Evolutionary conservation across 2,888 invertebrate species (phyloP), one percentile per base, ranked within the genome.

Genomic region (Scaptomyza polygonia): DNA sequence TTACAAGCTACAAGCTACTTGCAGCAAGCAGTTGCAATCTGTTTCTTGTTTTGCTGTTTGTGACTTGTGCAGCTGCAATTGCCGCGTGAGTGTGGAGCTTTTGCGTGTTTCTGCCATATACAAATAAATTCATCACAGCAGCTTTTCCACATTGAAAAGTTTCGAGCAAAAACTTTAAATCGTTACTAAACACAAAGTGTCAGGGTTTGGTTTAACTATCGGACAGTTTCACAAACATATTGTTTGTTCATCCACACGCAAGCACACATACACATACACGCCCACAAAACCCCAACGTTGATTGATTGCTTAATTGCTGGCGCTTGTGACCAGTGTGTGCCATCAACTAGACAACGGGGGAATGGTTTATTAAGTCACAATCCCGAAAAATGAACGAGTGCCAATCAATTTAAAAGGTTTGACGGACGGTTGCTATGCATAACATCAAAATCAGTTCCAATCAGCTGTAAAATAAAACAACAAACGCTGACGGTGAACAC

Each of bases 121-220:
- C 7, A 42, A 58, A 72, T 55, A 63, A 69, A 72, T 74, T 44
- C 43, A 21, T 30, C 53, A 71, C 16, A n/a, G 30, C 7, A 34
- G 36, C 14, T 45, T 7, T 12, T 5, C 1, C 16, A n/a, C 1
- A 8, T 27, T 9, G 6, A 16, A 7, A 34, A 29, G 8, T 12
- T 4, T n/a, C 2, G 1, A 29, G 11, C 27, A 21, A 16, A 16
- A 12, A n/a, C n/a, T 47, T 47, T 39, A 18, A 64, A 43, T 27
- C 21, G 25, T 7, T 27, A 18, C 6, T 32, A 18, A 14, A 12
- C 40, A 12, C 6, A 34, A 27, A 44, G 8, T 27, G 16, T 66
- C 43, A 53, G 56, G 36, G 71, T 29, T 44, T 45, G 1, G 1
- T 49, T 27, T 48, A 14, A 7, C 36, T 65, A 43, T 36, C 54